Evolutionary conservation across 2,888 invertebrate species (phyloP).

Genomic region (Ferdinandea cuprea): DNA sequence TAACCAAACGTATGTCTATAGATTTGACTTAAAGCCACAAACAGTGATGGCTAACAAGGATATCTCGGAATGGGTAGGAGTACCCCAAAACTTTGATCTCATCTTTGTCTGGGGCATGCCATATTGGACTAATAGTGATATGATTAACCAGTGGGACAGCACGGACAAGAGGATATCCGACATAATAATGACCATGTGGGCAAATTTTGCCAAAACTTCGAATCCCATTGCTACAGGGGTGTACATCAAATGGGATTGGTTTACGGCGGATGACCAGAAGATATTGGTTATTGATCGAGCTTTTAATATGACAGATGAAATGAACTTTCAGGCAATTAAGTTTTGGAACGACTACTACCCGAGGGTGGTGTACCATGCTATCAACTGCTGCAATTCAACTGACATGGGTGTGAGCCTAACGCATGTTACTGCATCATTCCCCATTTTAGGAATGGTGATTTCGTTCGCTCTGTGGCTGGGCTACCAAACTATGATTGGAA

Average conservation of each 20-base stretch:
- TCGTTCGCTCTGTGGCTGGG: constrained; percentile 25
- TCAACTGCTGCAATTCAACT: constrained; percentile 88
- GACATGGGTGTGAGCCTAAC: constrained; percentile 74
- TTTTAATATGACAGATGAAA: constrained; percentile 89
- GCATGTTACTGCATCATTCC: not conserved
- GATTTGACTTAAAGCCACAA: constrained; percentile 90
- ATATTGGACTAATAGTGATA: constrained; percentile 86
- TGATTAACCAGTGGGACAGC: constrained; percentile 88
- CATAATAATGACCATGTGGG: constrained; percentile 91
- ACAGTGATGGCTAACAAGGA: constrained; percentile 86
- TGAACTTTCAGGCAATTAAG: constrained; percentile 90
- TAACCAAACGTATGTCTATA: constrained; percentile 87
- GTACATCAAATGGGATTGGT: constrained; percentile 90
- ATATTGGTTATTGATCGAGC: constrained; percentile 90
- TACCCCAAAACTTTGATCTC: constrained; percentile 92
- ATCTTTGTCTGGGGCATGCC: constrained; percentile 93
- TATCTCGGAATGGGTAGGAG: constrained; percentile 90
- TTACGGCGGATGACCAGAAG: constrained; percentile 87
- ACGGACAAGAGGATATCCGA: constrained; percentile 91
- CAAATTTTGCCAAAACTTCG: constrained; percentile 90
- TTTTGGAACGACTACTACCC: constrained; percentile 95
- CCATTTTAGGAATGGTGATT: not conserved
- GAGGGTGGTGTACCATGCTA: constrained; percentile 88
- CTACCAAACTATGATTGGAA: constrained; percentile 1
- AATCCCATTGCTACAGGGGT: constrained; percentile 89